Conservation (phyloP, 1,140 invertebrate genomes). For the Bradysia coprophila region DNA sequence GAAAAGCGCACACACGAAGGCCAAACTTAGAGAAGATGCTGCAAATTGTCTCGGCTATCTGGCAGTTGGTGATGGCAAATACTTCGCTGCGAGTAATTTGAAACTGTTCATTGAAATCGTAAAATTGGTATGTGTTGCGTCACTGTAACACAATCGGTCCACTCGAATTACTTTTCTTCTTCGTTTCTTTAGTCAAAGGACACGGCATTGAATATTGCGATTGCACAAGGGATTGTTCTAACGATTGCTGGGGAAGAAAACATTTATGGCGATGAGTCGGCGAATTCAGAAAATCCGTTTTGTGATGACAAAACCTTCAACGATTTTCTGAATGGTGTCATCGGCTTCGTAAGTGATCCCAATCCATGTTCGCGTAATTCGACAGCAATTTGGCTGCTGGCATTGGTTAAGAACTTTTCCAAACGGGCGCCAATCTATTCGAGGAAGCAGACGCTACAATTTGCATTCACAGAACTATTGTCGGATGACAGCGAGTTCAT, state of each 20-base stretch:
- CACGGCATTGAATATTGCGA: conserved; percentile 21
- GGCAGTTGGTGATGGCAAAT: conserved; percentile 20
- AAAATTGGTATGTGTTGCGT: conserved; percentile 8
- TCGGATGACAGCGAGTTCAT: conserved; percentile 81
- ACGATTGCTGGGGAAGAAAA: conserved; percentile 28
- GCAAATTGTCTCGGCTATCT: conserved; percentile 20
- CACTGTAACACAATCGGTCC: background rate
- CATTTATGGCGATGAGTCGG: conserved; percentile 24
- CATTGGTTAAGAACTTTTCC: conserved; percentile 61
- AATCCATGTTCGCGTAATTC: conserved; percentile 78
- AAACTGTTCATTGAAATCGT: conserved; percentile 17
- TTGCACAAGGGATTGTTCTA: conserved; percentile 19
- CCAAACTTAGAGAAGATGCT: conserved; percentile 19
- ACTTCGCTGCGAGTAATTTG: conserved; percentile 17
- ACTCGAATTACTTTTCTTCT: background rate
- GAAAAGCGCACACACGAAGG: conserved; percentile 13
- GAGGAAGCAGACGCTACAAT: conserved; percentile 50
- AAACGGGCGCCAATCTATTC: conserved; percentile 42
- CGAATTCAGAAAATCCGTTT: conserved; percentile 26
- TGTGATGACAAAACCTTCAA: conserved; percentile 35
- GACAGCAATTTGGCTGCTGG: conserved; percentile 52
- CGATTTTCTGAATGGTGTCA: conserved; percentile 47
- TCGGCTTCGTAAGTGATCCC: conserved; percentile 43
- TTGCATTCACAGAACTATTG: conserved; percentile 71
- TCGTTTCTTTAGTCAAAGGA: conserved; percentile 10